phyloP scores from a whole-genome alignment of 2,797 vertebrate genomes.

The Telmatherina bonti region DNA sequence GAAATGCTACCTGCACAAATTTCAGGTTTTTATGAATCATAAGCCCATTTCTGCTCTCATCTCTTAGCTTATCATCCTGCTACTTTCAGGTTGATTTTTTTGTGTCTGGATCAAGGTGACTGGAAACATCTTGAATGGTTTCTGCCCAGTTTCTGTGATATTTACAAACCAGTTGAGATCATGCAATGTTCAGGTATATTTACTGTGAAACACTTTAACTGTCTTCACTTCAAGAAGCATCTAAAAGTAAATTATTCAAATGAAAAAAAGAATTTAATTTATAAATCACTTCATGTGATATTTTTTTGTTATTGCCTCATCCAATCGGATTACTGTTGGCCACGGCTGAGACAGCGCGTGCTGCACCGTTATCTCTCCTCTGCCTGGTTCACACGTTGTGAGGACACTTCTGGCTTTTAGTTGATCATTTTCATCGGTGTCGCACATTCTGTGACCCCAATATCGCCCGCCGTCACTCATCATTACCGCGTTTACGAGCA shows the following conservation, averaged over 20 bases:
- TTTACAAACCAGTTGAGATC: background rate
- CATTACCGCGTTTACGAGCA: conserved; percentile 85
- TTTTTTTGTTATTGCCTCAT: conserved; percentile 80
- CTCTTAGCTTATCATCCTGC: too few relatives aligned
- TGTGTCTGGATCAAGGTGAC: conserved; percentile 7
- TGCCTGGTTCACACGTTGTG: conserved; percentile 44
- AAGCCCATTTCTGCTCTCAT: background rate
- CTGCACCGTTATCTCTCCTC: conserved; percentile 69
- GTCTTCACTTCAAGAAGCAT: conserved; percentile 79
- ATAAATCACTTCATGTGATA: conserved; percentile 80
- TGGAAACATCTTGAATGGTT: conserved; percentile 9
- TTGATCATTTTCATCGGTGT: conserved; percentile 87
- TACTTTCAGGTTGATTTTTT: background rate
- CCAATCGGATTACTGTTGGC: conserved; percentile 83
- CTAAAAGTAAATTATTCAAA: conserved; percentile 64
- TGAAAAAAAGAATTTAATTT: conserved; percentile 78
- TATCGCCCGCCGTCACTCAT: conserved; percentile 87
- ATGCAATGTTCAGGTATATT: background rate
- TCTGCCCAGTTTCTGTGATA: conserved; percentile 15
- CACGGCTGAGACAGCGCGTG: conserved; percentile 70
- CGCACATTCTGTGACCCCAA: conserved; percentile 82
- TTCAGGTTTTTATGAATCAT: too few relatives aligned
- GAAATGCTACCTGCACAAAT: too few relatives aligned
- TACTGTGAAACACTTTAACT: conserved; percentile 16
- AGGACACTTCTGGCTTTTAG: conserved; percentile 87